Base-by-base conservation (phyloP, 2,113 vertebrate species). In the Strix uralensis region DNA sequence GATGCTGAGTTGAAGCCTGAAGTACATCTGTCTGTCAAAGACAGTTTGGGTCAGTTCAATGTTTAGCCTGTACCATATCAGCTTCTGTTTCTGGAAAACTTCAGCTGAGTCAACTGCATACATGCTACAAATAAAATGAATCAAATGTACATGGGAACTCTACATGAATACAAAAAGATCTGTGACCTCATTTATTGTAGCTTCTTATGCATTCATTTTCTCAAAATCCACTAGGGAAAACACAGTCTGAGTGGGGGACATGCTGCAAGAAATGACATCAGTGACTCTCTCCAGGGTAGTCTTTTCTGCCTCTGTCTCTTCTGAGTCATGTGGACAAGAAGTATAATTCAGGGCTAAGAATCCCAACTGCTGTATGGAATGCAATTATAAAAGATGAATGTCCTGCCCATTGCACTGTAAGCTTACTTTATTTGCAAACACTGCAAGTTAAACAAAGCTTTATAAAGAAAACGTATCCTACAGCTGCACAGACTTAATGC, bases 401-500 rank as follows among this genome's bases (percentile, higher is more conserved):
- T 57, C 29, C 62, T 72, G 47, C 42, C 36, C 10, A 1, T 49
- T 71, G 46, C 62, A 42, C 46, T 57, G 4, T 59, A 81, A 81
- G 61, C 44, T 73, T 57, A 47, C n/a, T 91, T 96, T 81, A 89
- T 92, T 95, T 94, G 61, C 69, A 80, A 67, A 81, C 72, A 63
- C 47, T 57, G 70, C 73, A 73, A 88, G 25, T 84, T 81, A 69
- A 92, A 63, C 65, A 58, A 58, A 93, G 74, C 14, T 93, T 92
- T 73, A n/a, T 90, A 83, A 97, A 93, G 59, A 75, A 75, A 81
- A 92, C 49, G 49, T 44, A 54, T 57, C 59, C 51, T 70, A 74
- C 80, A 89, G 80, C 75, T 95, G 71, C 94, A 97, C 74, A 96
- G 34, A 82, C 65, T 65, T 88, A 90, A 83, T 78, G 61, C 51